Evolutionary conservation across 2,888 invertebrate genomes (phyloP), one percentile per base, ranked within the genome.

Genomic region (Melieria omissa): DNA sequence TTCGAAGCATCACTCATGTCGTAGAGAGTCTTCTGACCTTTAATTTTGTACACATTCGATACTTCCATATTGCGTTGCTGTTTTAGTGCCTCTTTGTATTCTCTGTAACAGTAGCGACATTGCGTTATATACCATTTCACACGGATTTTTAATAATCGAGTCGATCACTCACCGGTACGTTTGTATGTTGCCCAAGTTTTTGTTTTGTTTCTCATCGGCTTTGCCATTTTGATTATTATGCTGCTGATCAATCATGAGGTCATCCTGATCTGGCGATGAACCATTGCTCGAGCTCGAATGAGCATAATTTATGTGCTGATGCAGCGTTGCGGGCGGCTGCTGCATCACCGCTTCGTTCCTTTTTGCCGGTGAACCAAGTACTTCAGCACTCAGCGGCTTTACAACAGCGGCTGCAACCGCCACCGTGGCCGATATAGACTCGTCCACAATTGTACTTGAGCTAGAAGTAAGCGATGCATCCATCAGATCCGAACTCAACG

Each of bases 71-170:
- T 93, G 79, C 95, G 90, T 86, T 95, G 95, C 81, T 94, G 93
- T 86, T 93, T 92, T 84, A 95, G 87, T 72, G 95, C 95, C 90
- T 95, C 95, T 89, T 95, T 95, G 88, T 95, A 95, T 89, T 95
- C 95, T 88, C 95, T 84, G 64, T 41, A 41, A 49, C 29, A 55
- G 45, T 45, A 47, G 41, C 16, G 44, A 60, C 4, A 58, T 47
- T 49, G 45, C 42, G 12, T 45, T 47, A 49, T 42, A 55, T 45
- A 44, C n/a, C 42, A 52, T 8, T 46, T 4, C 16, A 41, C 10
- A 41, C 5, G 12, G 3, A 55, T 41, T 49, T 47, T n/a, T 12
- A n/a, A 63, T 12, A 45, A 5, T 14, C 12, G 12, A 16, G 1
- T 41, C 67, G 4, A 44, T 4, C 42, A 73, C 76, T 79, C 55